A percentile compares a stretch with the other conserved stretches of the same genome.
These are phyloP conservation scores for Drosophila punjabiensis DNA, from an alignment of 1,140 invertebrate species.

Conservation along the genomic window DNA sequence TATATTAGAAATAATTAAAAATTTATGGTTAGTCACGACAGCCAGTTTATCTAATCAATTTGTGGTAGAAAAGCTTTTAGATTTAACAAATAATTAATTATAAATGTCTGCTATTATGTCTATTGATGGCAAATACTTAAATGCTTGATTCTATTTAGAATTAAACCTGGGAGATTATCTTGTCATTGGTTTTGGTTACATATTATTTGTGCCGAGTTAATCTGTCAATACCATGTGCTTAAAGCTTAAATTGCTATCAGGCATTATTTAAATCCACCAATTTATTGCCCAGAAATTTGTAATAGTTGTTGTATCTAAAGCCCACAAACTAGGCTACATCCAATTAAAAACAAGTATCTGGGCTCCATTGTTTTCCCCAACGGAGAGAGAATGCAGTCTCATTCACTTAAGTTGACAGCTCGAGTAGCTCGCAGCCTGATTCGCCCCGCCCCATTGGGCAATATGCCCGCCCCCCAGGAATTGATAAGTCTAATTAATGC, in stretches of 20 bases:
- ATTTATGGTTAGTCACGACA: constrained; percentile 8
- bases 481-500: constrained; percentile 70
- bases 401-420: constrained; percentile 36
- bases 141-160: not conserved
- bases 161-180: not conserved
- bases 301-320: not conserved
- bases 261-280: not conserved
- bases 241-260: not conserved
- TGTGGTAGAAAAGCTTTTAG: not conserved
- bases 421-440: constrained; percentile 4
- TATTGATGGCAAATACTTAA: not conserved
- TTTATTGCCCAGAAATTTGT: too few species aligned
- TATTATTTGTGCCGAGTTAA: not conserved
- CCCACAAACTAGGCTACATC: constrained; percentile 1
- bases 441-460: constrained; percentile 9
- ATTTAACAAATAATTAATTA: not conserved
- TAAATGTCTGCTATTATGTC: not conserved
- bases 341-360: constrained; percentile 10
- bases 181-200: not conserved
- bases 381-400: constrained; percentile 3
- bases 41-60: constrained; percentile 1
- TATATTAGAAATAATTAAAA: constrained; percentile 4
- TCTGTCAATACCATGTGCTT: not conserved
- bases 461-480: constrained; percentile 12
- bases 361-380: not conserved